Evolutionary conservation across 1,140 invertebrate species (phyloP), one percentile per base, ranked within the genome.

Genomic region (Hylaeus volcanicus): DNA sequence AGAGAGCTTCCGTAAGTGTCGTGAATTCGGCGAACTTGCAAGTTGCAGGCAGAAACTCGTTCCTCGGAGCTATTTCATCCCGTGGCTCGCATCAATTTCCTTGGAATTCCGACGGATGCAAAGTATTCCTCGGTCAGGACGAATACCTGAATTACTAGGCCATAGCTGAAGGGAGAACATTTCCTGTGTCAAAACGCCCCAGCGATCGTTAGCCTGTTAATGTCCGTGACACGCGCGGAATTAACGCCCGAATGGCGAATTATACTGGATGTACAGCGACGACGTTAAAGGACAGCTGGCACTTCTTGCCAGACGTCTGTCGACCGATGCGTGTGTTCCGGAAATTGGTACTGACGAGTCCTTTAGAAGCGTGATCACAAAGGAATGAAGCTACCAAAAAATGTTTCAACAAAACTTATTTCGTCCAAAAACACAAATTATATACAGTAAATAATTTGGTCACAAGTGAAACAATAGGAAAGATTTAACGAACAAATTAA

Each of bases 231-330:
- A 87, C 76, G 81, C 83, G 78, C 79, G 73, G 70, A 85, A 87
- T 88, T 89, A 89, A 88, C 79, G 81, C 61, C 72, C 58, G 76
- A 86, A 88, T 82, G 79, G 84, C 80, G 77, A 86, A 86, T 88
- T 86, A 81, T 74, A 60, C 37, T 72, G 74, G 56, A 83, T 86
- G 86, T 88, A 86, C 74, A 69, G 75, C 74, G 37, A 51, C 5
- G 37, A 51, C 5, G 15, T 9, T 48, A 61, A 74, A 69, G 73
- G 79, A 83, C 84, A 78, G 63, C 68, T 83, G 73, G 51, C 82
- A 75, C 39, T 80, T 68, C 60, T 43, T 15, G 4, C 55, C 60
- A 41, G 53, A 41, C 60, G 5, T 76, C 79, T 64, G 77, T n/a
- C 26, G 39, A 55, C 3, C 53, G 37, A 6, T 60, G n/a, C 60